Base-by-base conservation (phyloP, 2,888 invertebrate species). In the Cetonia aurata region DNA sequence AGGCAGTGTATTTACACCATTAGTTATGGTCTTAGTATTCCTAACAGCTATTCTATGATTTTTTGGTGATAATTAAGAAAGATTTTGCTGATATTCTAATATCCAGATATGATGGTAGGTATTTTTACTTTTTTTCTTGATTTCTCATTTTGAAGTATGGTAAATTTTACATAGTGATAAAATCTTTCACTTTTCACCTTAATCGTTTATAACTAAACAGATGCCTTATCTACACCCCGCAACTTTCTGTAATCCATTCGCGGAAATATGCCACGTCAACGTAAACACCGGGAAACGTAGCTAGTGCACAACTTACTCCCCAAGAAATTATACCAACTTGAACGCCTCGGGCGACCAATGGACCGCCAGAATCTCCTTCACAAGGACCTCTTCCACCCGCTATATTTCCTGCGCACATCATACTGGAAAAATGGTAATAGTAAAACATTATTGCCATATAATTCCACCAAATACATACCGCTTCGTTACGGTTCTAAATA, bases 231-330 rank as follows among this genome's bases (percentile, higher is more conserved):
- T 44, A 44, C 6, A 44, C 13, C 1, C 44, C 12, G 12, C 12
- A 2, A n/a, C 13, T 44, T 3, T 44, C 44, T 10, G 10, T 3
- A 44, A 44, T 44, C 44, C 44, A 44, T 44, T 44, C 12, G 6
- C 44, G 44, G 3, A 76, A 70, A 3, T 65, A 66, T 3, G 74
- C 72, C 19, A 80, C 76, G 6, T 77, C 74, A 42, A 76, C 74
- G 72, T n/a, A 44, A n/a, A 44, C 13, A n/a, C 6, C 6, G 6
- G 44, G 44, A 44, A 44, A 2, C 6, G 44, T 44, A 44, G 44
- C 3, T 4, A 25, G 25, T 25, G 25, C 44, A 44, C 6, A 6
- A n/a, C 44, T 13, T 13, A 2, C 3, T 3, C 44, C 44, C 44
- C 44, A 13, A 10, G 44, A 10, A 1, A 44, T 1, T 1, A 44